A percentile compares a stretch with the other conserved stretches of the same genome.
Evolutionary conservation across 2,797 vertebrate species (phyloP).

Genomic region (Crocodylus rhombifer): DNA sequence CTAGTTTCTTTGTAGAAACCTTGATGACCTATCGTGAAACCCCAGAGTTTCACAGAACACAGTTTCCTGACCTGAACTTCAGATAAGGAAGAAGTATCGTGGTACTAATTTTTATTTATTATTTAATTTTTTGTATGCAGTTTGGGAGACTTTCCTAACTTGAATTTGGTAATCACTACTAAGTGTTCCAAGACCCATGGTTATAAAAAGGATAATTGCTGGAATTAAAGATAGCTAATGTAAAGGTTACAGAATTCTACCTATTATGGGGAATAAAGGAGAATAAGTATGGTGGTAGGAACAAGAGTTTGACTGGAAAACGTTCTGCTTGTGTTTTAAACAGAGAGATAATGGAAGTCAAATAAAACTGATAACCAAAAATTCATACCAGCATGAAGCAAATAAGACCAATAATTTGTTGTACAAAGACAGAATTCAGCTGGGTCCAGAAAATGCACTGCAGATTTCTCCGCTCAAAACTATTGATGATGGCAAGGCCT

Average conservation of each 20-base stretch:
- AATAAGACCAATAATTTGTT: background rate
- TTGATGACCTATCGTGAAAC: background rate
- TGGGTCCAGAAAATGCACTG: conserved; percentile 10
- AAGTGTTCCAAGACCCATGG: background rate
- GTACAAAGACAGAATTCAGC: conserved; percentile 13
- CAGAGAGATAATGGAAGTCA: conserved; percentile 61
- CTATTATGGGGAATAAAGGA: accelerated
- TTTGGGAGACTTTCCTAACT: no score
- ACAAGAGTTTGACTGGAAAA: background rate
- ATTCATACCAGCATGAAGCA: conserved; percentile 2
- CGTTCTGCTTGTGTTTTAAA: background rate
- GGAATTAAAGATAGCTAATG: background rate
- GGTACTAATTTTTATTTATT: no score
- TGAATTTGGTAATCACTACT: background rate
- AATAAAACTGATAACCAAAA: conserved; percentile 52
- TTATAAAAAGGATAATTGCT: background rate
- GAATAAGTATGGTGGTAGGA: background rate
- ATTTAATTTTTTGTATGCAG: no score
- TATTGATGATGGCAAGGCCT: conserved; percentile 57
- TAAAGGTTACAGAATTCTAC: background rate
- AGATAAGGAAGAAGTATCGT: no score
- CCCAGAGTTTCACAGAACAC: no score
- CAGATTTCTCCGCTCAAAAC: conserved; percentile 62
- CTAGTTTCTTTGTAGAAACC: background rate
- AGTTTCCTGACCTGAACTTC: no score